Conservation (phyloP, 1,140 invertebrate genomes). For the Tetranychus urticae region DNA sequence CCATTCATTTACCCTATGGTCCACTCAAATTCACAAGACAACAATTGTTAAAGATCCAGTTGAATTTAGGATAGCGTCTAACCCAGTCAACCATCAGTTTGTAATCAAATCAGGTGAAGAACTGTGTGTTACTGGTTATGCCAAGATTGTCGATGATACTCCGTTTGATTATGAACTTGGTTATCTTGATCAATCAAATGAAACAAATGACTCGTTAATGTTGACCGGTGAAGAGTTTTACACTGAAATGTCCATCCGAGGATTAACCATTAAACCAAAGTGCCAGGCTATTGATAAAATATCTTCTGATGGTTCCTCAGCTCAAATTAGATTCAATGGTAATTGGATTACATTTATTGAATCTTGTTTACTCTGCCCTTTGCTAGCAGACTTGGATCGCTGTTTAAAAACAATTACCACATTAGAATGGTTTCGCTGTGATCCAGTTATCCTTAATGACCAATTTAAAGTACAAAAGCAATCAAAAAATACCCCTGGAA, state of each 20-base stretch:
- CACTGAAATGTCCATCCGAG: neutral
- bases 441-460: neutral
- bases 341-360: neutral
- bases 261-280: neutral
- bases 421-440: neutral
- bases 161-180: neutral
- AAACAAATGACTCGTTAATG: neutral
- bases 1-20: constrained; percentile 59
- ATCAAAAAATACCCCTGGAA: too few relatives aligned
- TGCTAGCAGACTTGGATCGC: neutral
- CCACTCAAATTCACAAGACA: constrained; percentile 71
- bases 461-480: neutral
- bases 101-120: constrained; percentile 63
- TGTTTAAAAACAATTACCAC: neutral
- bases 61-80: constrained; percentile 63
- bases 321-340: neutral
- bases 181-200: neutral
- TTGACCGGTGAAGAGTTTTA: neutral
- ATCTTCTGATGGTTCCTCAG: neutral
- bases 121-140: neutral
- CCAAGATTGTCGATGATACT: neutral
- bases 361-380: neutral
- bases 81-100: constrained; percentile 63
- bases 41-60: constrained; percentile 44
- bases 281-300: neutral